Conservation (phyloP, 2,888 invertebrate species). For the Drosophila diplacantha region DNA sequence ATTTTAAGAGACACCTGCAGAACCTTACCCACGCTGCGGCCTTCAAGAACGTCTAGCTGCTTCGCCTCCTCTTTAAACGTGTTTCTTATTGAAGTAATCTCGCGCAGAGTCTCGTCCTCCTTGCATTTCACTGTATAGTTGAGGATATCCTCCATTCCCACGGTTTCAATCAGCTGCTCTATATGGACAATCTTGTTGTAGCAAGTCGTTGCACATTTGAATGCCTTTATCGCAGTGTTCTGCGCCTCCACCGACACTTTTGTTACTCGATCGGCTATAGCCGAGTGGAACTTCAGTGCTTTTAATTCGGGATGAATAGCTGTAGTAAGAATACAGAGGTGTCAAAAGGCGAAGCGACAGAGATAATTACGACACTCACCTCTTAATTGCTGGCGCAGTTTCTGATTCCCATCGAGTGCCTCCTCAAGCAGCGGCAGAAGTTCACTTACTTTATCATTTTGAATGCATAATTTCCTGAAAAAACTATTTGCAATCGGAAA, state of each 20-base stretch:
- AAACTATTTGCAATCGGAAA: background rate
- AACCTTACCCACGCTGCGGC: background rate
- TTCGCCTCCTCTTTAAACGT: background rate
- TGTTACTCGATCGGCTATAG: too few species aligned
- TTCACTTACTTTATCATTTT: background rate
- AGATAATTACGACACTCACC: background rate
- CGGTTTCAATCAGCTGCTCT: background rate
- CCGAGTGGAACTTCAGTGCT: background rate
- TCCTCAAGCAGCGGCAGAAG: background rate
- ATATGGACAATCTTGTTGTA: background rate
- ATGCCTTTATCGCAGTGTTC: fast-evolving
- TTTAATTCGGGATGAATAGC: background rate
- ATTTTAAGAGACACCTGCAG: background rate
- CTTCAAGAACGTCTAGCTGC: background rate
- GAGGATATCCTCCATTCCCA: background rate
- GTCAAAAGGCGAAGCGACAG: background rate
- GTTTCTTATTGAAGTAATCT: background rate
- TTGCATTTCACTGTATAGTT: background rate
- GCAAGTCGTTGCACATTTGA: background rate
- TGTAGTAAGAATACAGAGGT: background rate
- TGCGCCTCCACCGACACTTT: background rate
- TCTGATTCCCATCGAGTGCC: background rate
- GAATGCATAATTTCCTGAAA: background rate
- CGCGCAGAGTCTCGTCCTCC: background rate
- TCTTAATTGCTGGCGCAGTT: background rate